phyloP scores from a whole-genome alignment of 2,888 invertebrate species.

The Eulithis prunata region DNA sequence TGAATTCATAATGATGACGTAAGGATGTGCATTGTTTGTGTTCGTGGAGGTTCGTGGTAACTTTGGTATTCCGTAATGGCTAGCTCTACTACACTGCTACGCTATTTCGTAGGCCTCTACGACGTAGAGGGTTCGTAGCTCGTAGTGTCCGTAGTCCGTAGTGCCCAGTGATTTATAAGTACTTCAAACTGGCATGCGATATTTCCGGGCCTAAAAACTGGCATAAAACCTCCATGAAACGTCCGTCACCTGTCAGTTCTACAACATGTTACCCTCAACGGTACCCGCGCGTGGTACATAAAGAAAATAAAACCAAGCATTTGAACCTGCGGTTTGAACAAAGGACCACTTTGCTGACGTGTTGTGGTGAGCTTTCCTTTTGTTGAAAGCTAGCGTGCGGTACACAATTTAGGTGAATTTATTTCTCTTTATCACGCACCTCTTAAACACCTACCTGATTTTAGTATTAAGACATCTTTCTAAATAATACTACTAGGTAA shows the following conservation, averaged over 20 bases:
- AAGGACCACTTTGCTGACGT: slow-evolving; percentile 35
- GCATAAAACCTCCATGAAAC: slow-evolving; percentile 16
- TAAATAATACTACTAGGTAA: not conserved
- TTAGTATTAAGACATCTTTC: not conserved
- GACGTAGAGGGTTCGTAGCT: slow-evolving; percentile 21
- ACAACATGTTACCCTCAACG: slow-evolving; percentile 16
- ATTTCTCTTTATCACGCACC: slow-evolving; percentile 29
- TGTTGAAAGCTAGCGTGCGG: slow-evolving; percentile 29
- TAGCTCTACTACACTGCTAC: not conserved
- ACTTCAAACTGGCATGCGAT: slow-evolving; percentile 16
- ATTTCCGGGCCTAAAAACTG: slow-evolving; percentile 21
- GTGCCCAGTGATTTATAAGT: slow-evolving; percentile 25
- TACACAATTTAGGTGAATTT: slow-evolving; percentile 25
- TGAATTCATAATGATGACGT: not conserved
- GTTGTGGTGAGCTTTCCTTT: slow-evolving; percentile 31
- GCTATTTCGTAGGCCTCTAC: slow-evolving; percentile 20
- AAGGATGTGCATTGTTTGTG: not conserved
- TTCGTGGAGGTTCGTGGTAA: too few relatives aligned
- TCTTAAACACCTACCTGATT: slow-evolving; percentile 20
- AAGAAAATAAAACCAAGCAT: slow-evolving; percentile 30
- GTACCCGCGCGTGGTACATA: slow-evolving; percentile 7
- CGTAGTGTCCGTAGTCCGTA: not conserved
- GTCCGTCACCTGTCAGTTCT: slow-evolving; percentile 30
- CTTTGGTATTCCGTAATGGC: too few relatives aligned
- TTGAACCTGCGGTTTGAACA: slow-evolving; percentile 24